Percentiles rank a stretch among this genome's conserved stretches.
phyloP scores from a whole-genome alignment of 1,140 invertebrate genomes.

The Megalonaias nervosa region DNA sequence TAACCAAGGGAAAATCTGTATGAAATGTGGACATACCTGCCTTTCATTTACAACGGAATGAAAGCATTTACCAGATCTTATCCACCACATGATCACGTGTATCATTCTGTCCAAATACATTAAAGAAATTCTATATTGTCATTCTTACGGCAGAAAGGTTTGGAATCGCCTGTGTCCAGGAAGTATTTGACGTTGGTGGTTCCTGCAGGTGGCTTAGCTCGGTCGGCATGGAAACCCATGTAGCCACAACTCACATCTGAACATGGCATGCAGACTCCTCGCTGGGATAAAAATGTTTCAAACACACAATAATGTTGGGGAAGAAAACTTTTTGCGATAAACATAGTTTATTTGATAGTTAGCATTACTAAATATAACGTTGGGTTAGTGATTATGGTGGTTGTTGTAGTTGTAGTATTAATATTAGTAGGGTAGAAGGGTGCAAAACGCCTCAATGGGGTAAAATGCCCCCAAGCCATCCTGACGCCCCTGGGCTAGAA shows the following conservation, averaged over 20 bases:
- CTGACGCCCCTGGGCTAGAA: too few species aligned
- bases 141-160: slow-evolving; percentile 53
- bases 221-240: slow-evolving; percentile 60
- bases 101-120: not conserved
- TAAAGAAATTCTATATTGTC: not conserved
- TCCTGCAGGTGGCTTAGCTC: slow-evolving; percentile 38
- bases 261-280: slow-evolving; percentile 49
- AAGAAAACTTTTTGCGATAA: too few species aligned
- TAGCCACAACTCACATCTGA: slow-evolving; percentile 38
- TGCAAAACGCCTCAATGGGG: too few species aligned
- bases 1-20: not conserved
- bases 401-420: too few species aligned
- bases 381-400: too few species aligned
- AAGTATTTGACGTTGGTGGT: slow-evolving; percentile 42
- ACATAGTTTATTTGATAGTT: too few species aligned
- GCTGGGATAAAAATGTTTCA: slow-evolving; percentile 19
- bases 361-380: too few species aligned
- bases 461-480: too few species aligned
- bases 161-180: slow-evolving; percentile 41
- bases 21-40: not conserved
- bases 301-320: not conserved
- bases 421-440: too few species aligned
- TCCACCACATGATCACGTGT: not conserved
- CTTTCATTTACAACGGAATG: too few species aligned
- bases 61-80: not conserved